Evolutionary conservation across 2,888 invertebrate species (phyloP), one percentile per base, ranked within the genome.

Genomic region (Artemia sp.): DNA sequence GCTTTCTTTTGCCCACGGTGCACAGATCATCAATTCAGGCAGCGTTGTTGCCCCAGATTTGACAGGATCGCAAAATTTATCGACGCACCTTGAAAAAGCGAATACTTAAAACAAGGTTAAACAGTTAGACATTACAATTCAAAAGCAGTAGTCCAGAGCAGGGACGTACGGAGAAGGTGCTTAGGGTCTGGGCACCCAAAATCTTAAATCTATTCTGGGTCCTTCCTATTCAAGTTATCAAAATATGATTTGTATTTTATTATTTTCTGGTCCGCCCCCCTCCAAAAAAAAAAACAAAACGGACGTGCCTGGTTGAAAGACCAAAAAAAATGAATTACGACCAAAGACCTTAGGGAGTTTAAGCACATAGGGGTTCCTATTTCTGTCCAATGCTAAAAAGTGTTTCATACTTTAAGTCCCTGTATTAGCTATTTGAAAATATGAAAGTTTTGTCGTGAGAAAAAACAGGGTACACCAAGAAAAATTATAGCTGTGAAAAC

Each of bases 21-120:
- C 90, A 78, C 90, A 91, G 66, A 90, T 89, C 88, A 91, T 90
- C 76, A 90, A 81, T 77, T 90, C 90, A 67, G 90, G 88, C 73
- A 87, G 84, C 80, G 86, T 83, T 74, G 84, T 81, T 76, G 73
- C 78, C 75, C 76, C 81, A 74, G 76, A 78, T 74, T 77, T 76
- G 51, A 83, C 83, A 0, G 90, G 89, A 77, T 90, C 89, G 76
- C 90, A 91, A 74, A 91, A 82, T 76, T 87, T 88, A 75, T 86
- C 85, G 38, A 90, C 79, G 76, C 90, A 90, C 68, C 80, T 79
- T 74, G 8, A 69, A 71, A 70, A 52, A 68, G 66, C 68, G 24
- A 67, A 38, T 51, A 50, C 19, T 66, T 19, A 67, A 51, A 5
- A 38, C 14, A 69, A 67, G 2, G 10, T 8, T 69, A n/a, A 9